Evolutionary conservation across 2,113 vertebrate species (phyloP).

Genomic region (Dicerorhinus sumatrensis): DNA sequence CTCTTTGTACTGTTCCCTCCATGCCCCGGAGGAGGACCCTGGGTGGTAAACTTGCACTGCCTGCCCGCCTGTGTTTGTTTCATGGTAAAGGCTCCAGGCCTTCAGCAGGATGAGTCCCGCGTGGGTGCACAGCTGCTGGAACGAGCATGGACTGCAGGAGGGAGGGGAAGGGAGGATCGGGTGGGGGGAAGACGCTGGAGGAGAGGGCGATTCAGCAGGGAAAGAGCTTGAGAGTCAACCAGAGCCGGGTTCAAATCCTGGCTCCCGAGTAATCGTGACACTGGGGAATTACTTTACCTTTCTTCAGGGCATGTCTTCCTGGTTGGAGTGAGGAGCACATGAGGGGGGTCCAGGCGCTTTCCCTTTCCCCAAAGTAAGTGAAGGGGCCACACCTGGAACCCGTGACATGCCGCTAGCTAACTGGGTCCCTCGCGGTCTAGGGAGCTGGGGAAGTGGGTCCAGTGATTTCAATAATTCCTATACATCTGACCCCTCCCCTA

Average conservation of each 20-base stretch:
- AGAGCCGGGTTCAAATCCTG: not conserved
- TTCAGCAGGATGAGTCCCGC: not conserved
- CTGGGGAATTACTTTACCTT: not conserved
- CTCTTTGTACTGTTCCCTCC: rapidly evolving
- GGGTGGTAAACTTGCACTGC: too few species aligned
- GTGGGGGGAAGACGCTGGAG: not conserved
- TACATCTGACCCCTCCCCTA: too few species aligned
- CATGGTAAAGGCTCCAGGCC: not conserved
- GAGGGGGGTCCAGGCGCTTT: not conserved
- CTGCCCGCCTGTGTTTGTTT: not conserved
- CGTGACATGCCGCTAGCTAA: rapidly evolving
- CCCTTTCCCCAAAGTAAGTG: not conserved
- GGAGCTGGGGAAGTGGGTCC: not conserved
- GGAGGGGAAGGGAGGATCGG: not conserved
- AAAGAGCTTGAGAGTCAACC: not conserved
- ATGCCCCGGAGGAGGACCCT: rapidly evolving
- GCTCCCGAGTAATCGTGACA: not conserved
- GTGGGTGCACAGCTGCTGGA: not conserved
- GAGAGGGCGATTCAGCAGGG: not conserved
- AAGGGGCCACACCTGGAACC: not conserved
- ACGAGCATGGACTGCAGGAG: rapidly evolving
- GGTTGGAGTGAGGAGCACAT: not conserved
- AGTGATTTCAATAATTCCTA: not conserved
- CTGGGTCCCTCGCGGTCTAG: not conserved
- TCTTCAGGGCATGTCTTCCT: not conserved